Evolutionary conservation across 30 jellyfish, hydroid and myxozoan genomes (phyloP), one percentile per base, ranked within the genome.

Genomic region (Haliclystus octoradiatus): DNA sequence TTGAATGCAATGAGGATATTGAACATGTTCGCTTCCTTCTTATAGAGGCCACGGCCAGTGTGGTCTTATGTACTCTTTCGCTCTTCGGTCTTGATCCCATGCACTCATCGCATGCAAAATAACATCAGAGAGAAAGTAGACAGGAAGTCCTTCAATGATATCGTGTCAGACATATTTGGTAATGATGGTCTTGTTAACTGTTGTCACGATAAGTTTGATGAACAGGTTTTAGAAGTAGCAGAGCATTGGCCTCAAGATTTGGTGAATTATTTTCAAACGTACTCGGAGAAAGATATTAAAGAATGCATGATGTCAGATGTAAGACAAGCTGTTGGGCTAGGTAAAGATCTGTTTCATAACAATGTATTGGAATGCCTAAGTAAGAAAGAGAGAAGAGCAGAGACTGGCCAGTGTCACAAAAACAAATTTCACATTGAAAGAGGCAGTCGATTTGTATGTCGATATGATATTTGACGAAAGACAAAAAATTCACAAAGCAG

Each of bases 1-100:
- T 52, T 52, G 68, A 52, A 22, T 5, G 9, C 12, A 52, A 52
- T 22, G 31, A 28, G 3, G 68, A 5, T 52, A 31, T 52, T 3
- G 68, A 52, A 19, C 22, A 31, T 19, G 68, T 52, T 3, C 7
- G 68, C 22, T 52, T 52, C 26, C 22, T 52, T 3, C 31, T 3
- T 28, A 52, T 31, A 52, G 68, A 31, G 68, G 68, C 31, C 22
- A 52, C 22, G 68, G 68, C 68, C 68, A 52, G 24, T 19, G 7
- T 3, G 68, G 68, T 19, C 26, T 52, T 22, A 22, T 52, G 68
- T 31, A 22, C 3, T 31, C 68, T 22, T 52, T 52, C 68, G 68
- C 22, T 5, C 5, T 19, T 7, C 68, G 9, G 26, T 52, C 26
- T 3, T 7, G 3, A 3, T 52, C 5, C 68, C 68, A 3, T 52